phyloP scores from a whole-genome alignment of 2,797 vertebrate species.

The Podarcis lilfordi region DNA sequence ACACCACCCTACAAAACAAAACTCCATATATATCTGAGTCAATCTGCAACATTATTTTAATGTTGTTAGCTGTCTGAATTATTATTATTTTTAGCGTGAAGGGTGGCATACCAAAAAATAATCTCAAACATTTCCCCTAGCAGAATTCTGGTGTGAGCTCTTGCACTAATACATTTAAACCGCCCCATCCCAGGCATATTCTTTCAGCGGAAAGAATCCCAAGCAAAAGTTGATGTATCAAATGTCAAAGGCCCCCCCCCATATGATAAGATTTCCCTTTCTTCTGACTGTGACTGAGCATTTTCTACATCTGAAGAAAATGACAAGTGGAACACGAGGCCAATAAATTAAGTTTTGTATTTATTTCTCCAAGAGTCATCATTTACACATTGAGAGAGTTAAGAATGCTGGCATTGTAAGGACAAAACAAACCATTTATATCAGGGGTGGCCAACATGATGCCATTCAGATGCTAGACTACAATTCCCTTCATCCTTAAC shows the following conservation, averaged over 20 bases:
- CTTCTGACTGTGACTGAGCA: not conserved
- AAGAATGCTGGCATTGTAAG: not conserved
- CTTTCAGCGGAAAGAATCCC: not conserved
- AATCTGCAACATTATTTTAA: not conserved
- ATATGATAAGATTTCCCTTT: not conserved
- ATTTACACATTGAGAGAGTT: not conserved
- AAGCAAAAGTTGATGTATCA: not conserved
- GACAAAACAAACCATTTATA: not conserved
- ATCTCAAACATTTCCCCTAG: not conserved
- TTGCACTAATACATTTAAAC: not conserved
- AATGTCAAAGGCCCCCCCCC: not conserved
- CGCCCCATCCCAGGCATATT: not conserved
- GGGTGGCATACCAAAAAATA: not conserved
- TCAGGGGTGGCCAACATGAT: too few species aligned
- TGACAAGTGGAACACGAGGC: slow-evolving; percentile 5
- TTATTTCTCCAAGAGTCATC: not conserved
- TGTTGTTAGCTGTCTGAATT: not conserved
- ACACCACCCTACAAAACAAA: not conserved
- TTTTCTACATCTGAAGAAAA: not conserved
- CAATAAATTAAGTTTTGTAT: slow-evolving; percentile 13
- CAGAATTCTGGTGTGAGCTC: not conserved
- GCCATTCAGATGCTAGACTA: too few species aligned
- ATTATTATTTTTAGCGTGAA: not conserved
- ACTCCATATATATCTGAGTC: not conserved
- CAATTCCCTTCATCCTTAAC: too few species aligned